Base-by-base conservation (phyloP, 2,888 invertebrate species). In the Caenorhabditis imperialis region DNA sequence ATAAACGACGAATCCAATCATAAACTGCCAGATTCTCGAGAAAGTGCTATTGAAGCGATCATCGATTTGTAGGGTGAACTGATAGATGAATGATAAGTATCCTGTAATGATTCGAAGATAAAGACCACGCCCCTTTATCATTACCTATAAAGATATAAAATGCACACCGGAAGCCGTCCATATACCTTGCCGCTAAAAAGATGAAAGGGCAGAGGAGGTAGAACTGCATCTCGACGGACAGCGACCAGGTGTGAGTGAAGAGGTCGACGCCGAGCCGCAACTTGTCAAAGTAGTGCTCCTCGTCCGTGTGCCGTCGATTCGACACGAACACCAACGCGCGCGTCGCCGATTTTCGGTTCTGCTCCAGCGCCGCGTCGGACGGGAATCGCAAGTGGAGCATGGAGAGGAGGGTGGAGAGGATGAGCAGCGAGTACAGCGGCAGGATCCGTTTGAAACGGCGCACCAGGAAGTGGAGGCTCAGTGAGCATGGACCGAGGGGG, bases 221-320 rank as follows among this genome's bases (percentile, higher is more conserved):
- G 50, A 78, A 81, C 44, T 81, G 81, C 45, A 81, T 69, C 54
- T 81, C 81, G 7, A 79, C 75, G 3, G 72, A 72, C 0, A 81
- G 75, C 3, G 81, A 81, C 81, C 81, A 81, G 6, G 77, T 81
- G 40, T 81, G 81, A n/a, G 77, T 79, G 67, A 78, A 81, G 6
- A 79, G 47, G 65, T 79, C 74, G 33, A 60, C 62, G 7, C 70
- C 76, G 7, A 72, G 50, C 10, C 55, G 44, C 10, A 81, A 37
- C 73, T 61, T 54, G 12, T 71, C 57, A 16, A 69, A 69, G 25
- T 69, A 69, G 54, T 69, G 48, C 23, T 69, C 69, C 20, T 58
- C 60, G 37, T 38, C 60, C 10, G 69, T 60, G 35, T 69, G 58
- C 4, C 38, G 60, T 40, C 69, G 25, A 47, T 69, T 69, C 22